phyloP scores from a whole-genome alignment of 2,888 invertebrate species.

The Cephus rjabovi region DNA sequence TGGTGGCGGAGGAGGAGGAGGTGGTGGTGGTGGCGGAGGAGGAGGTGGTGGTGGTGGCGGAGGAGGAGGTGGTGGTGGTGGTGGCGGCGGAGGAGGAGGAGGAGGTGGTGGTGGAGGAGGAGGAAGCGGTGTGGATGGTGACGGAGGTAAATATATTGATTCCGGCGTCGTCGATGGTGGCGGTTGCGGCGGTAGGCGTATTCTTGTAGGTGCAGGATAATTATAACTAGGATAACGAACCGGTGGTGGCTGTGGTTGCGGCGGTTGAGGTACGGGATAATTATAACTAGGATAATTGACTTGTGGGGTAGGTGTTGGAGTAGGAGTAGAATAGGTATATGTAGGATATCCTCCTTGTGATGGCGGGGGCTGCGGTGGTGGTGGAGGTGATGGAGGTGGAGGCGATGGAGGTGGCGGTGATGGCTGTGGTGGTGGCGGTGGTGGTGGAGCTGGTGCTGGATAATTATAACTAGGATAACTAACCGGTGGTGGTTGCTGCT shows the following conservation, averaged over 20 bases:
- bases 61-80: too few relatives aligned
- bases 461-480: constrained; percentile 19
- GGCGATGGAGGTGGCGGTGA: neutral
- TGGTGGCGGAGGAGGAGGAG: too few relatives aligned
- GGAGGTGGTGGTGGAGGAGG: too few relatives aligned
- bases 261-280: neutral
- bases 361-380: constrained; percentile 24
- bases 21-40: too few relatives aligned
- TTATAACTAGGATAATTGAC: constrained; percentile 17
- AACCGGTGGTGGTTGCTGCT: too few relatives aligned
- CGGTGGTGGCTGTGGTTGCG: too few relatives aligned
- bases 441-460: constrained; percentile 13
- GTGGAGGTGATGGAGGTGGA: neutral
- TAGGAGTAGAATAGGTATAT: neutral
- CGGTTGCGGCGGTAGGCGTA: too few relatives aligned
- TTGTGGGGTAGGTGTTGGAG: constrained; percentile 14
- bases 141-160: neutral
- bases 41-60: fast-evolving
- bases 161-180: constrained; percentile 3
- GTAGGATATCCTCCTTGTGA: neutral
- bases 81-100: too few relatives aligned
- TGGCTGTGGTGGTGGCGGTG: too few relatives aligned
- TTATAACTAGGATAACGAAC: too few relatives aligned
- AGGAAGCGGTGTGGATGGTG: neutral
- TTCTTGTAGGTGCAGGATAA: too few relatives aligned